Evolutionary conservation across 2,113 vertebrate genomes (phyloP).

Genomic region (Heterotilapia buettikoferi): DNA sequence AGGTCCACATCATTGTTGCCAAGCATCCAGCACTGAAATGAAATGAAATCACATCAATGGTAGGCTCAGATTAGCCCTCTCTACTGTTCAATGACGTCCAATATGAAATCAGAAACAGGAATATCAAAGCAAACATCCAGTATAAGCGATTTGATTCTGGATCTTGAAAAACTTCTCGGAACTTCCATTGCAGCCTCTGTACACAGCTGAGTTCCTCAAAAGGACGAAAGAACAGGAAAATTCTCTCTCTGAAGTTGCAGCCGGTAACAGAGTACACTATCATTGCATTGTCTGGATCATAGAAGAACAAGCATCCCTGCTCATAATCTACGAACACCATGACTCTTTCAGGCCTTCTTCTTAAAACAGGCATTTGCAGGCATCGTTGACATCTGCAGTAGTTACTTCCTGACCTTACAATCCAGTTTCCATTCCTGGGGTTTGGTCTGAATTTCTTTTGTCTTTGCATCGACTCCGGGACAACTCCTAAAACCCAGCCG

Average conservation of each 20-base stretch:
- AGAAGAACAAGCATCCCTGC: constrained; percentile 21
- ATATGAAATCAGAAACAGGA: rapidly evolving
- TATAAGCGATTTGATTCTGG: rapidly evolving
- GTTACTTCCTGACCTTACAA: background rate
- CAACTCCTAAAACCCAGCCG: background rate
- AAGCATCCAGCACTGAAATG: background rate
- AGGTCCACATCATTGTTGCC: background rate
- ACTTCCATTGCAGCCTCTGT: background rate
- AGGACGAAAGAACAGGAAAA: constrained; percentile 10
- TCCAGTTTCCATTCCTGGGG: background rate
- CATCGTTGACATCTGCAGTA: background rate
- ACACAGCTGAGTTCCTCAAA: background rate
- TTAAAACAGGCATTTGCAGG: background rate
- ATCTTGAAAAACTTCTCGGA: background rate
- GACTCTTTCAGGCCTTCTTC: background rate
- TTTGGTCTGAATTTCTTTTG: background rate
- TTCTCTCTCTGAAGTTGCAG: constrained; percentile 17
- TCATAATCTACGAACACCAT: constrained; percentile 31
- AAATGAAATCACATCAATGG: rapidly evolving
- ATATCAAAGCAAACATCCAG: rapidly evolving
- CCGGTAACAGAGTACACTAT: background rate
- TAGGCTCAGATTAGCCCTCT: background rate
- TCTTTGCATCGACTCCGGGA: background rate
- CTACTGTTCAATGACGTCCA: rapidly evolving
- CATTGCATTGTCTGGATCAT: background rate